Evolutionary conservation across 2,888 invertebrate genomes (phyloP).

Genomic region (Tipula confusa): DNA sequence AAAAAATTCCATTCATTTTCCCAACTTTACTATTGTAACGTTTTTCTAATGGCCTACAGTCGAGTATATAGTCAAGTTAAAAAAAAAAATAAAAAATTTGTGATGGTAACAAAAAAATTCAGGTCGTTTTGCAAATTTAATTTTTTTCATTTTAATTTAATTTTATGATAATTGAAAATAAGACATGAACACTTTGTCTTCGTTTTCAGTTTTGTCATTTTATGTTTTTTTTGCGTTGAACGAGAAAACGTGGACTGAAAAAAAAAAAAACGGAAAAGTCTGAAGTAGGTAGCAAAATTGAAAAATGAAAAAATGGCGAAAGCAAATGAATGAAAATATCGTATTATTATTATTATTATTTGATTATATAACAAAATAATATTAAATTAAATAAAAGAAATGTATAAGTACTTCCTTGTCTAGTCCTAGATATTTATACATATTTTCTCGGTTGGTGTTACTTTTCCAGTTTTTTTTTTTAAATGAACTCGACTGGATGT

Average conservation of each 20-base stretch:
- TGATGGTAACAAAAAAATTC: not conserved
- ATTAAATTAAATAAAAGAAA: not conserved
- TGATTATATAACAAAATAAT: not conserved
- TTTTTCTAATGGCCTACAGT: not conserved
- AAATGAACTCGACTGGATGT: not conserved
- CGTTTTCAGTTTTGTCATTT: too few relatives aligned
- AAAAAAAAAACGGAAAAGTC: too few relatives aligned
- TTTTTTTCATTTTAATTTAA: not conserved
- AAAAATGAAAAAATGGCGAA: not conserved
- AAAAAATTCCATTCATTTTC: not conserved
- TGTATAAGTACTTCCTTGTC: not conserved
- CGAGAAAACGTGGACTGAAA: not conserved
- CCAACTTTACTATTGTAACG: too few relatives aligned
- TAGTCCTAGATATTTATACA: not conserved
- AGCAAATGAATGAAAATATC: not conserved
- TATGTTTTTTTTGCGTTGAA: not conserved
- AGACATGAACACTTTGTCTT: not conserved
- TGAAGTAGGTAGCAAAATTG: not conserved
- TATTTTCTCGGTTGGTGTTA: not conserved
- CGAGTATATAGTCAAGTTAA: not conserved
- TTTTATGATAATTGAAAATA: conserved; percentile 14
- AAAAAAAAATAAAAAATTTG: too few relatives aligned
- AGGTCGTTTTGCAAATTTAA: not conserved
- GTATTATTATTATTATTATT: not conserved
- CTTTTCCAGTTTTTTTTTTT: not conserved